Percentiles rank a stretch among this genome's conserved stretches.
Conservation (phyloP, 2,113 vertebrate genomes). For the Sigmodon hispidus region DNA sequence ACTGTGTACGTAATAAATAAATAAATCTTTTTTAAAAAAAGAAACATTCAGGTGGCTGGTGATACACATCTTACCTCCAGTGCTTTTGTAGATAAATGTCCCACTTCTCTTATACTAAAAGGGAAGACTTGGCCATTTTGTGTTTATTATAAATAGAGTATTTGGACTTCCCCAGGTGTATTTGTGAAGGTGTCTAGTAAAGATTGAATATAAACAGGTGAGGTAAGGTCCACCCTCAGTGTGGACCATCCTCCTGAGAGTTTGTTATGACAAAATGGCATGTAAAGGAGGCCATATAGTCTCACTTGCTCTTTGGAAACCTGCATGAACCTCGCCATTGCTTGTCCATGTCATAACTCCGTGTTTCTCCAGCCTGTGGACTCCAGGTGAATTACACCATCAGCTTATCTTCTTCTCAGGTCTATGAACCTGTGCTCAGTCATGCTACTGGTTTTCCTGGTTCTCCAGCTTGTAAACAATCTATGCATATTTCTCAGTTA, state of each 20-base stretch:
- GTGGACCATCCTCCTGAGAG: no score
- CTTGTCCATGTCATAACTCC: not conserved
- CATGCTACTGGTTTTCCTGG: not conserved
- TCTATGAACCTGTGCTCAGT: not conserved
- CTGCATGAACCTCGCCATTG: not conserved
- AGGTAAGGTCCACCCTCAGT: not conserved
- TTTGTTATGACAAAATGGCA: not conserved
- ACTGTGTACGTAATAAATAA: no score
- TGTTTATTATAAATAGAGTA: not conserved
- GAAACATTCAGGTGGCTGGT: no score
- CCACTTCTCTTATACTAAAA: not conserved
- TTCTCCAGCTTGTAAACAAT: not conserved
- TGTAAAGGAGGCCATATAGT: not conserved
- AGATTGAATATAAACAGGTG: not conserved
- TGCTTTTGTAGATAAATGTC: not conserved
- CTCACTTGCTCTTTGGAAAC: not conserved
- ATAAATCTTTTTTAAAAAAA: no score
- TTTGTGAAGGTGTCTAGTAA: not conserved
- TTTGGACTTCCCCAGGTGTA: not conserved
- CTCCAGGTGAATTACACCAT: not conserved
- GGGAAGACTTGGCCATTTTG: not conserved
- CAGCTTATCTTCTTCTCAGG: not conserved
- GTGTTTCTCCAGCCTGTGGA: not conserved
- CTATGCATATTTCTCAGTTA: not conserved
- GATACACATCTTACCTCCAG: not conserved